These are phyloP conservation scores for Torymus auratus DNA, from an alignment of 2,888 invertebrate species.

Conservation along the genomic window DNA sequence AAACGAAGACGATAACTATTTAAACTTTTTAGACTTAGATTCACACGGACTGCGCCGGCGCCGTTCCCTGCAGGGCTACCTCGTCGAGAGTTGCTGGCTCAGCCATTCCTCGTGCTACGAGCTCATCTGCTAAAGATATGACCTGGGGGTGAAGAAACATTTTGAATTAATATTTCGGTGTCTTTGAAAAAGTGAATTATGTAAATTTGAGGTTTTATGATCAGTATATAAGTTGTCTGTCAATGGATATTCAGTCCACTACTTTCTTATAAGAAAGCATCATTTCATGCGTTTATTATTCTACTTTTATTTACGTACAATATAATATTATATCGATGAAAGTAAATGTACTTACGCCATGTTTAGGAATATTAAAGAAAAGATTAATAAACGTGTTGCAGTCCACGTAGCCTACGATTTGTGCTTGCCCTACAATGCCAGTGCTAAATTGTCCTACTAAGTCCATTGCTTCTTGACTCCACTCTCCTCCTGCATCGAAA, in stretches of 20 bases:
- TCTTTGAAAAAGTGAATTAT: neutral
- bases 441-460: slow-evolving; percentile 88
- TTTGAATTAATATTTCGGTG: slow-evolving; percentile 17
- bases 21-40: slow-evolving; percentile 54
- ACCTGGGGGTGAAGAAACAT: slow-evolving; percentile 80
- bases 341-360: slow-evolving; percentile 81
- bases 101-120: slow-evolving; percentile 90
- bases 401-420: slow-evolving; percentile 90
- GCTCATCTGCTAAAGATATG: slow-evolving; percentile 90
- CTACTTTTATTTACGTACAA: too few species aligned
- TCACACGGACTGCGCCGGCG: slow-evolving; percentile 50
- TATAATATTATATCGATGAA: slow-evolving; percentile 2
- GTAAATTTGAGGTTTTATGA: neutral
- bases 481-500: slow-evolving; percentile 76
- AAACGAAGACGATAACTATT: slow-evolving; percentile 46
- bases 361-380: slow-evolving; percentile 87
- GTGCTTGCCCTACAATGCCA: slow-evolving; percentile 91
- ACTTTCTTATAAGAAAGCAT: slow-evolving; percentile 53
- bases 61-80: slow-evolving; percentile 44
- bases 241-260: slow-evolving; percentile 53
- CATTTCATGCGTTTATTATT: slow-evolving; percentile 16
- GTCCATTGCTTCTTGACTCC: slow-evolving; percentile 87
- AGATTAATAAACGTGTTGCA: slow-evolving; percentile 87
- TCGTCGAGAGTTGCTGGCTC: slow-evolving; percentile 80
- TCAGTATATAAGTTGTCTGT: slow-evolving; percentile 42